Evolutionary conservation across 2,113 vertebrate species (phyloP).

Genomic region (Coptodon rendalli): DNA sequence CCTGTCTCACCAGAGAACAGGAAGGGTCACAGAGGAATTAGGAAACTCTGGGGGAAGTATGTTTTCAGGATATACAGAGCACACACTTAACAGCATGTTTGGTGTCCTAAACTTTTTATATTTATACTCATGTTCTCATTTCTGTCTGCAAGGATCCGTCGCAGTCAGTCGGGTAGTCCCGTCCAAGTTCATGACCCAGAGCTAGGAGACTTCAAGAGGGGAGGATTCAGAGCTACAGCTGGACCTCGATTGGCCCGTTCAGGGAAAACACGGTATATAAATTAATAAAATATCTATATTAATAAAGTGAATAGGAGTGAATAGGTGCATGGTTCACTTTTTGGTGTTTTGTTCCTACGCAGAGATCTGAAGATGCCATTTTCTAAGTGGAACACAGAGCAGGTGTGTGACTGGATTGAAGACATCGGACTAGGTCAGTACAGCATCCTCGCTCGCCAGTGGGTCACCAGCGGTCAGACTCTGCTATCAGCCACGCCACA

Average conservation of each 20-base stretch:
- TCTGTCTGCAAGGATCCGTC: conserved; percentile 78
- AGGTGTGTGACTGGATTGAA: conserved; percentile 91
- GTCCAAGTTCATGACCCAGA: conserved; percentile 79
- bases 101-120: background rate
- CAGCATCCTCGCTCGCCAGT: conserved; percentile 80
- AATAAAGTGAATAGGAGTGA: fast-evolving
- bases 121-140: background rate
- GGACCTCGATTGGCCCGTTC: conserved; percentile 82
- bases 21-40: conserved; percentile 87
- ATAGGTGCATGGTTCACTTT: background rate
- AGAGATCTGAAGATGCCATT: conserved; percentile 79
- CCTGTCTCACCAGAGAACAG: conserved; percentile 83
- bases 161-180: conserved; percentile 92
- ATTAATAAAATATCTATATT: background rate
- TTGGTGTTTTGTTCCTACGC: background rate
- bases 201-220: conserved; percentile 84
- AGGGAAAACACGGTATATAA: conserved; percentile 61
- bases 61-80: conserved; percentile 26
- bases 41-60: conserved; percentile 97
- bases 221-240: conserved; percentile 87
- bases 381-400: conserved; percentile 87
- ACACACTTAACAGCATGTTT: background rate
- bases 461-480: conserved; percentile 85
- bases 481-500: conserved; percentile 84
- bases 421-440: conserved; percentile 90